These are phyloP conservation scores for Chunga burmeisteri DNA, from an alignment of 2,113 vertebrate species.

Conservation along the genomic window DNA sequence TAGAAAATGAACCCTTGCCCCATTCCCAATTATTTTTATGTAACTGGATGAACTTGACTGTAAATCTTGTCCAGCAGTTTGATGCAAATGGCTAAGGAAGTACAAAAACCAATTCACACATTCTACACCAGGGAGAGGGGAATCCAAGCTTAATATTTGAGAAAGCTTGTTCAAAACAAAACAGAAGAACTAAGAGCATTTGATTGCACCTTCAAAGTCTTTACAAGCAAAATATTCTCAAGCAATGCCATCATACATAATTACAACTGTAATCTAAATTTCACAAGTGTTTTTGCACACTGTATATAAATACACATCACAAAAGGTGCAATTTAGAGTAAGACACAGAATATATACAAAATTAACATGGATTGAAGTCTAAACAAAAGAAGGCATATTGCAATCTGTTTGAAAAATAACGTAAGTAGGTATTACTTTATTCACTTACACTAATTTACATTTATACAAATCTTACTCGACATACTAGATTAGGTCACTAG, in stretches of 20 bases:
- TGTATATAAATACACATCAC: conserved; percentile 87
- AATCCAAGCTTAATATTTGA: conserved; percentile 65
- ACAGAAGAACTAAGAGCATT: conserved; percentile 69
- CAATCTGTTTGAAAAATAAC: conserved; percentile 79
- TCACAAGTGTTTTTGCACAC: conserved; percentile 81
- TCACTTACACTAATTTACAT: conserved; percentile 85
- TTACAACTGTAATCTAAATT: conserved; percentile 80
- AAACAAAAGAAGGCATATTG: conserved; percentile 74
- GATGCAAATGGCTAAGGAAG: conserved; percentile 75
- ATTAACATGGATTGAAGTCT: conserved; percentile 74
- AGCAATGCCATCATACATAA: conserved; percentile 82
- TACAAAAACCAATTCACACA: conserved; percentile 65
- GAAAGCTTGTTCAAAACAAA: conserved; percentile 72
- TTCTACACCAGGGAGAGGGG: conserved; percentile 27
- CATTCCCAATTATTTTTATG: conserved; percentile 66
- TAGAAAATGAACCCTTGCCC: conserved; percentile 78
- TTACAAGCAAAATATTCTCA: conserved; percentile 79
- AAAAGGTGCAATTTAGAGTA: conserved; percentile 78
- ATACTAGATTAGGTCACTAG: conserved; percentile 65
- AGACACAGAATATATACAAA: conserved; percentile 83
- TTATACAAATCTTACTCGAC: conserved; percentile 80
- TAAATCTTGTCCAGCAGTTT: conserved; percentile 72
- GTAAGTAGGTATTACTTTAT: conserved; percentile 79
- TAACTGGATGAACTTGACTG: conserved; percentile 61
- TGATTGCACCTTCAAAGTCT: conserved; percentile 81